Evolutionary conservation across 2,113 vertebrate species (phyloP).

Genomic region (Rhinoderma darwinii): DNA sequence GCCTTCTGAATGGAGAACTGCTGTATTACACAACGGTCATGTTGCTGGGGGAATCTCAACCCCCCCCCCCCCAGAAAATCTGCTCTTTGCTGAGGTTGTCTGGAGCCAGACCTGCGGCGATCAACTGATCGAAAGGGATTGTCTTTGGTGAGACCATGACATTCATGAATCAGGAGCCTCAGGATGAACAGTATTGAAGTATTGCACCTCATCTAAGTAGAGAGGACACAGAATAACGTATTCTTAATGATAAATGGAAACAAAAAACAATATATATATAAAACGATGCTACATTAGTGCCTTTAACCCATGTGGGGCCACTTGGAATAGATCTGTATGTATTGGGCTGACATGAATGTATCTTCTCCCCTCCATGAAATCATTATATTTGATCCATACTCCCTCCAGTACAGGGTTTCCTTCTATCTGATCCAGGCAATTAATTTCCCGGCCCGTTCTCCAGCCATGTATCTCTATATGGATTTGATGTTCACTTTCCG

Average conservation of each 20-base stretch:
- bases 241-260: background rate
- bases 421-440: background rate
- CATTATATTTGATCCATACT: background rate
- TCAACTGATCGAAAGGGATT: no score
- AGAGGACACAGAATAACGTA: background rate
- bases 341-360: background rate
- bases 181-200: background rate
- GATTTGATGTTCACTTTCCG: conserved; percentile 11
- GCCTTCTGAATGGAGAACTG: no score
- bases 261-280: background rate
- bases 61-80: no score
- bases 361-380: background rate
- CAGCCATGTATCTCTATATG: conserved; percentile 22
- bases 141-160: no score
- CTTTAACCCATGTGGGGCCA: no score
- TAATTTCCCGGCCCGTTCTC: conserved; percentile 14
- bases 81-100: no score
- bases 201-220: background rate
- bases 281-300: background rate
- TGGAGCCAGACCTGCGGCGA: no score
- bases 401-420: background rate
- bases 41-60: no score
- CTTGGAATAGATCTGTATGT: background rate
- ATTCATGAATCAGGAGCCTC: background rate
- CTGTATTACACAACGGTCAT: no score